Conservation (phyloP, 2,113 vertebrate species). For the Phodopus roborovskii region DNA sequence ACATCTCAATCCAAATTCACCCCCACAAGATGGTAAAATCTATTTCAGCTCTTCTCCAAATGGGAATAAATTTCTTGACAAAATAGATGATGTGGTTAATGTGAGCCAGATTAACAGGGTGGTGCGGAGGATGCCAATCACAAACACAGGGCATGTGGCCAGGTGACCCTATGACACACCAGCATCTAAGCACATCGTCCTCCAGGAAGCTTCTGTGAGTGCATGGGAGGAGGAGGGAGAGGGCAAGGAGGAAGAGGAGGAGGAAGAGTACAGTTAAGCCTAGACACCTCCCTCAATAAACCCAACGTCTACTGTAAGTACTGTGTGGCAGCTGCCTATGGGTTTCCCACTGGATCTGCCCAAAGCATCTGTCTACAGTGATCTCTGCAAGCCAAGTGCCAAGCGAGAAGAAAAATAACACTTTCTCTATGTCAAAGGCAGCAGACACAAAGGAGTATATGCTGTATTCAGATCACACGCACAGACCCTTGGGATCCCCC, state of each 20-base stretch:
- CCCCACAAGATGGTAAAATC: not conserved
- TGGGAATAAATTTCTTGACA: not conserved
- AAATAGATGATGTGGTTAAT: not conserved
- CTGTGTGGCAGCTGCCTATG: not conserved
- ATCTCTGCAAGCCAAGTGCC: not conserved
- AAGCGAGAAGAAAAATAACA: not conserved
- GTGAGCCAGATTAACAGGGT: not conserved
- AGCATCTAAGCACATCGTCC: too few species aligned
- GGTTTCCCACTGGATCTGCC: not conserved
- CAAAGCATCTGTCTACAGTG: not conserved
- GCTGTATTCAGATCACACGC: not conserved
- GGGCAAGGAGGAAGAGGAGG: too few species aligned
- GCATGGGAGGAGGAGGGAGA: not conserved
- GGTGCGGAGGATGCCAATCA: not conserved
- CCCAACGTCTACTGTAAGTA: too few species aligned
- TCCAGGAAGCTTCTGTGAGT: not conserved
- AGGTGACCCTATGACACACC: not conserved
- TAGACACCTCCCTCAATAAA: not conserved
- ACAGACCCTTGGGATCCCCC: not conserved
- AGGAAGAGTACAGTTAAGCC: too few species aligned
- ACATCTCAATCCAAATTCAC: not conserved
- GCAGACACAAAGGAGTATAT: not conserved
- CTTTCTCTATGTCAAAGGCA: constrained; percentile 34
- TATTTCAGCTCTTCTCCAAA: not conserved
- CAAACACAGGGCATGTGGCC: not conserved